phyloP scores from a whole-genome alignment of 2,888 invertebrate species.

The Patella depressa region DNA sequence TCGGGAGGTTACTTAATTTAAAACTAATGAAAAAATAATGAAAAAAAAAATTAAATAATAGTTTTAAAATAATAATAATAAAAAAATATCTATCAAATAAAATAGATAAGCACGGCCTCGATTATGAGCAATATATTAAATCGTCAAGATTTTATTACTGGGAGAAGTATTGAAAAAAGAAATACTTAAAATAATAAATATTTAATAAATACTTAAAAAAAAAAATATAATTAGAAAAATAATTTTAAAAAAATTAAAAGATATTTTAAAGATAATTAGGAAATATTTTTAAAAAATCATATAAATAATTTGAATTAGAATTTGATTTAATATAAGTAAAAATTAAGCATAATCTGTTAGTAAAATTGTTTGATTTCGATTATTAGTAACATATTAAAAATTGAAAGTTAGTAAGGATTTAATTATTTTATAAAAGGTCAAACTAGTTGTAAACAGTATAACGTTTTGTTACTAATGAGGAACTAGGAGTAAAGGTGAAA shows the following conservation, averaged over 20 bases:
- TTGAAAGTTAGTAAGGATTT: no score
- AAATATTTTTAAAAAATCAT: not conserved
- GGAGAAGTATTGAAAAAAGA: not conserved
- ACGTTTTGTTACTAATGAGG: no score
- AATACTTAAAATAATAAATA: not conserved
- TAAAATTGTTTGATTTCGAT: no score
- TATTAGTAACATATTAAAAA: no score
- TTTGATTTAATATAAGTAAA: no score
- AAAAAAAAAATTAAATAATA: not conserved
- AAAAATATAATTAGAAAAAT: constrained; percentile 4
- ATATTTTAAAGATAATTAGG: no score
- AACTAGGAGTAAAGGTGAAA: not conserved
- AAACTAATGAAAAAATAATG: not conserved
- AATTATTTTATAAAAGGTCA: no score
- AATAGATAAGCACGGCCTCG: not conserved
- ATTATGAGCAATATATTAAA: no score
- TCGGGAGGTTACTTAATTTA: not conserved
- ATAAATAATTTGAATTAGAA: no score
- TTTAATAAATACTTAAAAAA: not conserved
- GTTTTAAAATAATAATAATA: not conserved
- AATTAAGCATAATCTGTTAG: no score
- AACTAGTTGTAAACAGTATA: no score
- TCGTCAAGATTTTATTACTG: not conserved
- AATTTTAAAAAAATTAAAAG: not conserved
- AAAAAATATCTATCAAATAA: not conserved